Evolutionary conservation across 2,113 vertebrate species (phyloP), one percentile per base, ranked within the genome.

Genomic region (Misgurnus anguillicaudatus): DNA sequence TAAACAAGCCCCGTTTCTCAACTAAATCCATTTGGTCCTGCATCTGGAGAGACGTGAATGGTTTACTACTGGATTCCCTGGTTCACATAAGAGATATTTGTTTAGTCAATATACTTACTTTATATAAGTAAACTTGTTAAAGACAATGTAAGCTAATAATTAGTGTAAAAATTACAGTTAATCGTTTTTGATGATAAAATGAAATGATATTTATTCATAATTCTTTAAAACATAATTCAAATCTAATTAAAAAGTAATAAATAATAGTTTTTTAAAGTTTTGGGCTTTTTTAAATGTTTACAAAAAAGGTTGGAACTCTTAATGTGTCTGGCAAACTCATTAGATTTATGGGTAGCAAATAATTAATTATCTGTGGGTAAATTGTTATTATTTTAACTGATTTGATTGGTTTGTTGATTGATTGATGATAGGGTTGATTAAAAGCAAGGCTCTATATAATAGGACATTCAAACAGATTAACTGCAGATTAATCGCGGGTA

Each of bases 41-140:
- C 80, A 82, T 79, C 77, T 79, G 71, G 70, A 21, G 31, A 31
- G 68, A 61, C 53, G 21, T 47, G 10, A 68, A n/a, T 55, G 73
- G 5, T 11, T 45, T 58, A 60, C 24, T 31, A 31, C 41, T 21
- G 68, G 81, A 64, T 65, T 41, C 68, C 71, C 36, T 60, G 65
- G 57, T 47, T 77, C 68, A 72, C 53, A n/a, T 51, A 41, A 66
- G 58, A 55, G 72, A 63, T 71, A 48, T 73, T 42, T 73, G 70
- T 45, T 53, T 55, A 21, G 53, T 60, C 60, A 73, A 72, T n/a
- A 72, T 48, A 57, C 51, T 69, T 5, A 39, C 17, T 55, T 53
- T 71, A 55, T 55, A 7, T 55, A 60, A 42, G 70, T 39, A 60
- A 14, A 55, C 31, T 38, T 41, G 9, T 9, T 42, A 7, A 1